Base-by-base conservation (phyloP, 2,888 invertebrate genomes). In the Achlya flavicornis region DNA sequence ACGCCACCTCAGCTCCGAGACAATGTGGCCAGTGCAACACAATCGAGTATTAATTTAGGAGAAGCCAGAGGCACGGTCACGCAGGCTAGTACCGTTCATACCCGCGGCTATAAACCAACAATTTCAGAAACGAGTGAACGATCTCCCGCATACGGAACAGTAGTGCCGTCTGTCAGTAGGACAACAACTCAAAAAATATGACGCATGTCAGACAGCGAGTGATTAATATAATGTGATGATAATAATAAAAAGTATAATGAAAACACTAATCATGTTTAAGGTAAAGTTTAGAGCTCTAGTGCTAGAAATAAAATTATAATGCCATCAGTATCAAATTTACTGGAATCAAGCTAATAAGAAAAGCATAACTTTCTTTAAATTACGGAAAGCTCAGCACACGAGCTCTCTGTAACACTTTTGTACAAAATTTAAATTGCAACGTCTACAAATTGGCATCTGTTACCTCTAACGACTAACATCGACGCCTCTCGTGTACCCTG, bases 21-120 rank as follows among this genome's bases (percentile, higher is more conserved):
- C 84, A 86, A 84, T 86, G 81, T 81, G 81, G 79, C 78, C 81
- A 79, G 83, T 80, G 80, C 79, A 83, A 81, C 79, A 86, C 84
- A 87, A 86, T 89, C 80, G 82, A 78, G 85, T 86, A 89, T 89
- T 89, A 87, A 90, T 89, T 90, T 88, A 84, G 86, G 77, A 78
- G 81, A 77, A 77, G 86, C 90, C 86, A 69, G 79, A 72, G 90
- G 90, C 87, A 71, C 83, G 83, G 88, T 91, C 92, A 90, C 91
- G 91, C 85, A 81, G 79, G 61, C 75, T 72, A 70, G 80, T 87
- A 87, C 87, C 89, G 89, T 89, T 86, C 79, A 66, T 74, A 83
- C 90, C 89, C 72, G 81, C 69, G 89, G 90, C 86, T 80, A 84
- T 80, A 80, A 81, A 82, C 78, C 79, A 79, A 84, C 87, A 84